Evolutionary conservation across 2,113 vertebrate genomes (phyloP), one percentile per base, ranked within the genome.

Genomic region (Triplophysa siluroides): DNA sequence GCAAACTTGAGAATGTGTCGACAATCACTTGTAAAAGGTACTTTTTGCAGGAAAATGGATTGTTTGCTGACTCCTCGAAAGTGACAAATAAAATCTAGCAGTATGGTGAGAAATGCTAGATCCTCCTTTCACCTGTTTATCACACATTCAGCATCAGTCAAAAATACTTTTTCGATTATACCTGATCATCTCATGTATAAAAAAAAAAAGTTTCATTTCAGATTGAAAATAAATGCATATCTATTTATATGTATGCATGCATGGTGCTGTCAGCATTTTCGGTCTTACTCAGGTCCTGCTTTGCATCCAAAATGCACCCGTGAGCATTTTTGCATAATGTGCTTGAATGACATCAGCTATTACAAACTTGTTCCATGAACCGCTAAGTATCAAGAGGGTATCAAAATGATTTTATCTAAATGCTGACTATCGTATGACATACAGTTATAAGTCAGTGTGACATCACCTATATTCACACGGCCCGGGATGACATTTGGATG

Each of bases 211-310:
- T 60, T 41, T 29, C 8, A 66, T 78, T 41, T 47, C 21, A 2
- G 1, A 1, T 26, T 62, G 24, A 62, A 62, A 47, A 50, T 71
- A 43, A 29, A 33, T 24, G 38, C n/a, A 33, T 62, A 38, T 65
- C 19, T 81, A 4, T 81, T 72, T 75, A 38, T 54, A 19, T 66
- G 38, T 29, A 18, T 70, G 14, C 29, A 26, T 78, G 61, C 33
- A 38, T 38, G 21, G 41, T 38, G 74, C 52, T 52, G 73, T 84
- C 83, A 84, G 83, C 79, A 68, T 62, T 84, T 84, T 84, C 75
- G 8, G 29, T 84, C 50, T 84, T 21, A 73, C 61, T 81, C 78
- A 83, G 60, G 29, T 47, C 16, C 16, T 60, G 11, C 79, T 54
- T 21, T 66, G 60, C 50, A 73, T 52, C 2, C 38, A 29, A 78